phyloP scores from a whole-genome alignment of 1,140 invertebrate genomes.

The Caerostris darwini region DNA sequence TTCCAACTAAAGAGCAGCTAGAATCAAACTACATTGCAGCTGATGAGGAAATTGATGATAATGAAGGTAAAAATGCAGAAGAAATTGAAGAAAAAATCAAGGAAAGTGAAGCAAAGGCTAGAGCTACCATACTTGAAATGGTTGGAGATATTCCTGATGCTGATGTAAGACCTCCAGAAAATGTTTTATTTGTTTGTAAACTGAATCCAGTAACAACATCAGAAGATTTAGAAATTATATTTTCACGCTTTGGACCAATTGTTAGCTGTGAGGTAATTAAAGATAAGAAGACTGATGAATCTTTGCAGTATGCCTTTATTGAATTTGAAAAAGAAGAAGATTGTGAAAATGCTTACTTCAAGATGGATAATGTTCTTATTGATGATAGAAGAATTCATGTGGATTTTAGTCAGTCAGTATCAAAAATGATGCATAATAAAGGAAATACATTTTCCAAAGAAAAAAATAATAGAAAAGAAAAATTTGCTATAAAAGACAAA shows the following conservation, averaged over 20 bases:
- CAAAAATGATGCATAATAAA: conserved; percentile 84
- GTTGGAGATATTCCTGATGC: conserved; percentile 98
- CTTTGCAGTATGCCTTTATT: conserved; percentile 99
- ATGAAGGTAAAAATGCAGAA: conserved; percentile 89
- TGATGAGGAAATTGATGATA: conserved; percentile 97
- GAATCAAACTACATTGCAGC: conserved; percentile 93
- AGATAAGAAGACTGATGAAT: conserved; percentile 95
- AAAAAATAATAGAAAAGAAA: not conserved
- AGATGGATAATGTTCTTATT: conserved; percentile 99
- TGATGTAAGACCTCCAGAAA: conserved; percentile 98
- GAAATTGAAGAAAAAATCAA: conserved; percentile 94
- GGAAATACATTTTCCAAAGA: not conserved
- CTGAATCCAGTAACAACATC: conserved; percentile 99
- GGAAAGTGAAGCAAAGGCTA: conserved; percentile 95
- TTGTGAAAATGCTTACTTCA: conserved; percentile 99
- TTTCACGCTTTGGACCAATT: conserved; percentile 97
- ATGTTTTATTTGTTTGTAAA: conserved; percentile 99
- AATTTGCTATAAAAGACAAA: conserved; percentile 35
- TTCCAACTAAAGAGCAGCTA: conserved; percentile 89
- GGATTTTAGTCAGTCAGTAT: conserved; percentile 99
- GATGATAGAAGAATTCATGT: conserved; percentile 99
- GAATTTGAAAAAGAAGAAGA: conserved; percentile 96
- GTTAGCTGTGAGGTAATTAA: conserved; percentile 97
- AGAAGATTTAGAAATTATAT: conserved; percentile 98
- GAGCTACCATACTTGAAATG: conserved; percentile 99